These are phyloP conservation scores for Diglossa cyanea DNA, from an alignment of 2,797 vertebrate species.

Conservation along the genomic window DNA sequence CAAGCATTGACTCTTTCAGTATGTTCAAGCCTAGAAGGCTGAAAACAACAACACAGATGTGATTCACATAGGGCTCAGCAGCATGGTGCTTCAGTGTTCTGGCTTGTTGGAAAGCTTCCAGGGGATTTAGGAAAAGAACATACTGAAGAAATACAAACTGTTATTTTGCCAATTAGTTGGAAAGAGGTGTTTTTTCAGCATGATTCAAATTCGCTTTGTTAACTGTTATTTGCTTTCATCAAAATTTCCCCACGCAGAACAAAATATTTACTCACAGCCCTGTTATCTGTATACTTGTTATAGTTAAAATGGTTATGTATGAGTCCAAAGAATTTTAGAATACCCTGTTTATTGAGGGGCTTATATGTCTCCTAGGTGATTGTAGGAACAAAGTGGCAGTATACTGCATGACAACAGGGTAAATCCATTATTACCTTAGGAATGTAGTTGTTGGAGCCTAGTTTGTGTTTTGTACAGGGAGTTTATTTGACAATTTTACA, in stretches of 20 bases:
- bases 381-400: not conserved
- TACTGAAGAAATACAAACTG: not conserved
- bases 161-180: conserved; percentile 50
- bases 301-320: conserved; percentile 30
- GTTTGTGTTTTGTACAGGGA: not conserved
- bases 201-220: conserved; percentile 18
- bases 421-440: not conserved
- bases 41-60: conserved; percentile 25
- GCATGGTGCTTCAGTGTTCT: conserved; percentile 10
- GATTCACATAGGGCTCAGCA: conserved; percentile 26
- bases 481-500: not conserved
- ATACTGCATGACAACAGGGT: not conserved
- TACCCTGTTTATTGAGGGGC: conserved; percentile 33
- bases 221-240: conserved; percentile 60
- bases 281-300: not conserved
- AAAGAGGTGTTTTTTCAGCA: conserved; percentile 34
- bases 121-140: not conserved
- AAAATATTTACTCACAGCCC: conserved; percentile 7
- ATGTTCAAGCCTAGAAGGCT: conserved; percentile 48
- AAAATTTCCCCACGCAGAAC: not conserved
- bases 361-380: conserved; percentile 17
- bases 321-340: conserved; percentile 35
- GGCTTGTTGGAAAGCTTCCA: conserved; percentile 40
- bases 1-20: conserved; percentile 47
- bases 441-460: not conserved